phyloP scores from a whole-genome alignment of 2,113 vertebrate species.

The Ia io region DNA sequence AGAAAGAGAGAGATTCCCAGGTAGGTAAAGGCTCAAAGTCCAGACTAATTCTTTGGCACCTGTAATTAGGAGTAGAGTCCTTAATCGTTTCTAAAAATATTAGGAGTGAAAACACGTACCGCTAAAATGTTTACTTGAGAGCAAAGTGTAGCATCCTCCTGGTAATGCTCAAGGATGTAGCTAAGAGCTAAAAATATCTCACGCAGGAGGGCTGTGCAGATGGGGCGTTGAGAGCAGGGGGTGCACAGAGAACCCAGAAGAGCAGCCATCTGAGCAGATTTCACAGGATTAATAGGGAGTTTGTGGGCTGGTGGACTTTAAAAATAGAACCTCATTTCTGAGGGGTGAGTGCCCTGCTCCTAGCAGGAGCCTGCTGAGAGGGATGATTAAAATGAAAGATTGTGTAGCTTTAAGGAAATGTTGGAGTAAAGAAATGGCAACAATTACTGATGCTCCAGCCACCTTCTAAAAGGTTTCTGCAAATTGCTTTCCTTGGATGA shows the following conservation, averaged over 20 bases:
- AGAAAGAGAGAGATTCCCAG: neutral
- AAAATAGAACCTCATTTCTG: conserved; percentile 72
- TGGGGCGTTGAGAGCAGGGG: conserved; percentile 48
- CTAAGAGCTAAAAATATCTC: conserved; percentile 72
- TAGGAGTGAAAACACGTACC: neutral
- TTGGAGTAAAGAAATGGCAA: conserved; percentile 78
- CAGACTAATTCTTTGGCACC: neutral
- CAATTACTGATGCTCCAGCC: conserved; percentile 70
- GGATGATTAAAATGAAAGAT: conserved; percentile 76
- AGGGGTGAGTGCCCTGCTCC: conserved; percentile 61
- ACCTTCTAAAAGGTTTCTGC: conserved; percentile 77
- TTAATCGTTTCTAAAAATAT: conserved; percentile 40
- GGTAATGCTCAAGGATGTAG: conserved; percentile 56
- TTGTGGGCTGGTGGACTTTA: conserved; percentile 70
- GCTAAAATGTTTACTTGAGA: conserved; percentile 53
- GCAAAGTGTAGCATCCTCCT: conserved; percentile 52
- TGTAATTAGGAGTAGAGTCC: neutral
- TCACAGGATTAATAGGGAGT: conserved; percentile 69
- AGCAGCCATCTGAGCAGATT: conserved; percentile 73
- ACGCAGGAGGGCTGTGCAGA: conserved; percentile 58
- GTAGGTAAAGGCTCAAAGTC: neutral
- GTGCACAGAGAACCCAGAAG: conserved; percentile 49
- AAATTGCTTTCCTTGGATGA: conserved; percentile 80
- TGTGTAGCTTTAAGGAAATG: conserved; percentile 72
- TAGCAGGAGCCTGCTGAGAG: conserved; percentile 65